A percentile compares a stretch with the other conserved stretches of the same genome.
phyloP scores from a whole-genome alignment of 2,113 vertebrate genomes.

The Geococcyx californianus region DNA sequence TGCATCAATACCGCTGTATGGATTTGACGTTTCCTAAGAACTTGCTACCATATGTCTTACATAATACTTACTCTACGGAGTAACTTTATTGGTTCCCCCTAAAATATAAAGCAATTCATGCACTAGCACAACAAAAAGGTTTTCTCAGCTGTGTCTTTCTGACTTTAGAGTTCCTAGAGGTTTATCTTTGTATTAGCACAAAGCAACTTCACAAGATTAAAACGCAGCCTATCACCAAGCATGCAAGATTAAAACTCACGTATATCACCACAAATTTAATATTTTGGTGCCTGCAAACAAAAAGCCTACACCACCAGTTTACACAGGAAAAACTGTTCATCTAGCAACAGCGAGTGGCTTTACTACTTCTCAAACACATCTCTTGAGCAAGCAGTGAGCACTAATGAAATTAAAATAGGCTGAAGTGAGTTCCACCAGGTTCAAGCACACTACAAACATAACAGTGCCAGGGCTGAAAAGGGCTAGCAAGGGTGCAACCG shows the following conservation, averaged over 20 bases:
- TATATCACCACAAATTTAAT: background rate
- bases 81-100: background rate
- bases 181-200: background rate
- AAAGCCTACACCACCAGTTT: background rate
- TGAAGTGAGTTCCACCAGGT: background rate
- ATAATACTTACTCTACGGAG: background rate
- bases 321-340: background rate
- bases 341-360: rapidly evolving
- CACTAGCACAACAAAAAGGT: background rate
- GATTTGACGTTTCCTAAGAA: background rate
- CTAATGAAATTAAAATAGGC: background rate
- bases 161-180: background rate
- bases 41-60: background rate
- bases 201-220: background rate
- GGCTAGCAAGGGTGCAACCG: rapidly evolving
- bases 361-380: background rate
- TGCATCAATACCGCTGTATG: background rate
- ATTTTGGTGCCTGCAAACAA: background rate
- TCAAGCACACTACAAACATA: rapidly evolving
- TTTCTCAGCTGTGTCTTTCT: background rate
- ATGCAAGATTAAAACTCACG: background rate
- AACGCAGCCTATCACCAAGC: background rate
- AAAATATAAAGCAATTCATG: background rate
- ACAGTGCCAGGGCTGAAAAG: background rate
- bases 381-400: background rate